These are phyloP conservation scores for Anarrhichthys ocellatus DNA, from an alignment of 2,113 vertebrate genomes.

Conservation along the genomic window DNA sequence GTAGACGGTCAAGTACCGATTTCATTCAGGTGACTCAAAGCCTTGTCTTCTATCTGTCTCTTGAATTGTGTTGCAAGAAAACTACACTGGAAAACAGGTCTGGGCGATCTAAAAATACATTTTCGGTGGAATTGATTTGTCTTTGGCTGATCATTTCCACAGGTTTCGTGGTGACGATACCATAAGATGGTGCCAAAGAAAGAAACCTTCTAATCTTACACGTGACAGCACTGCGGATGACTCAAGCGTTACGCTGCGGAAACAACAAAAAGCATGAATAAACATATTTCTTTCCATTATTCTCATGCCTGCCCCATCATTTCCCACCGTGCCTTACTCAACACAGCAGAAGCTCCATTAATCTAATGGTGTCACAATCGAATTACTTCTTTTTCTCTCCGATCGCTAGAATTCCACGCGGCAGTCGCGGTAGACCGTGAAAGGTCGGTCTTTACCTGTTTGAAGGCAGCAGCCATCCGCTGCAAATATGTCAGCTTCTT, in stretches of 20 bases:
- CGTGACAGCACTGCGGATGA: constrained; percentile 12
- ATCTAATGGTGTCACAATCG: constrained; percentile 27
- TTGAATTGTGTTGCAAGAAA: too few relatives aligned
- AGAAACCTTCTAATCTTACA: background rate
- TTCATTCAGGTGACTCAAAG: background rate
- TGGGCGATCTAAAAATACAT: background rate
- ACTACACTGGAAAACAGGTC: background rate
- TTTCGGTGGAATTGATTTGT: background rate
- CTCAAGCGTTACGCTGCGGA: constrained; percentile 13
- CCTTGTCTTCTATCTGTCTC: too few relatives aligned
- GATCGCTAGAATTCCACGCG: constrained; percentile 35
- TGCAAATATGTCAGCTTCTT: background rate
- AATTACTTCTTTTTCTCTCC: constrained; percentile 38
- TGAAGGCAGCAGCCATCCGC: constrained; percentile 8
- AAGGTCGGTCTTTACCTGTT: constrained; percentile 31
- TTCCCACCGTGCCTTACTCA: constrained; percentile 10
- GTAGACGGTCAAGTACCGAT: background rate
- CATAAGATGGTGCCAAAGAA: background rate
- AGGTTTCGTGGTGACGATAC: background rate
- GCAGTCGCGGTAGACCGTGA: constrained; percentile 23
- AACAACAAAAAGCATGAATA: constrained; percentile 34
- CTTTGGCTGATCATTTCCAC: background rate
- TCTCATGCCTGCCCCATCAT: constrained; percentile 23
- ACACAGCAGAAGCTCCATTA: constrained; percentile 55
- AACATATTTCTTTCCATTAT: constrained; percentile 24